Evolutionary conservation across 1,140 invertebrate species (phyloP).

Genomic region (Charaxes varanes): DNA sequence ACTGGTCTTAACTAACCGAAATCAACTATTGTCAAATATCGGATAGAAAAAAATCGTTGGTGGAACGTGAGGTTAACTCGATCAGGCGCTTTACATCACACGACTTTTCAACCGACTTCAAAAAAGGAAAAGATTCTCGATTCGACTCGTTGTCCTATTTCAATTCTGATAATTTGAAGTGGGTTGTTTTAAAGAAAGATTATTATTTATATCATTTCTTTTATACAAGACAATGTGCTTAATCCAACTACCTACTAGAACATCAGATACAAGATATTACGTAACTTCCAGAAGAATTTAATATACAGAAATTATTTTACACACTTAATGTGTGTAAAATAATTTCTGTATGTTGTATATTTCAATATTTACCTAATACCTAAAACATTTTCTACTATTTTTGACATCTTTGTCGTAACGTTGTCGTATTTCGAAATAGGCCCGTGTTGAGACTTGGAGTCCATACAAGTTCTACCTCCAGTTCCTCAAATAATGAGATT

Average conservation of each 20-base stretch:
- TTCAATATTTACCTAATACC: neutral
- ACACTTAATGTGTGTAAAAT: too few relatives aligned
- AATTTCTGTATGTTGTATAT: too few relatives aligned
- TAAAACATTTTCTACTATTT: too few relatives aligned
- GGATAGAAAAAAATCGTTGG: constrained; percentile 13
- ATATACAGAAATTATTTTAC: too few relatives aligned
- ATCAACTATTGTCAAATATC: constrained; percentile 16
- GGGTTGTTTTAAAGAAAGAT: neutral
- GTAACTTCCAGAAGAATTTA: too few relatives aligned
- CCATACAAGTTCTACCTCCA: constrained; percentile 1
- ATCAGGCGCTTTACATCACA: constrained; percentile 5
- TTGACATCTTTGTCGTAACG: too few relatives aligned
- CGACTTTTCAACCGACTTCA: neutral
- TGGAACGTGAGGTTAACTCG: constrained; percentile 11
- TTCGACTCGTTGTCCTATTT: too few relatives aligned
- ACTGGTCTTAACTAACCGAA: constrained; percentile 14
- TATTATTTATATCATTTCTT: too few relatives aligned
- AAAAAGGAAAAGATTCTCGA: neutral
- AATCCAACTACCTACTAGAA: too few relatives aligned
- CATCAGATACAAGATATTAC: too few relatives aligned
- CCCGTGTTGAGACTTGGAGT: constrained; percentile 2
- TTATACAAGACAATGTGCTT: too few relatives aligned
- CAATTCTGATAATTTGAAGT: neutral
- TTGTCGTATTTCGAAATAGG: constrained; percentile 1
- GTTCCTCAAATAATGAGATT: constrained; percentile 5